phyloP scores from a whole-genome alignment of 2,797 vertebrate genomes.

The Mus minutoides region DNA sequence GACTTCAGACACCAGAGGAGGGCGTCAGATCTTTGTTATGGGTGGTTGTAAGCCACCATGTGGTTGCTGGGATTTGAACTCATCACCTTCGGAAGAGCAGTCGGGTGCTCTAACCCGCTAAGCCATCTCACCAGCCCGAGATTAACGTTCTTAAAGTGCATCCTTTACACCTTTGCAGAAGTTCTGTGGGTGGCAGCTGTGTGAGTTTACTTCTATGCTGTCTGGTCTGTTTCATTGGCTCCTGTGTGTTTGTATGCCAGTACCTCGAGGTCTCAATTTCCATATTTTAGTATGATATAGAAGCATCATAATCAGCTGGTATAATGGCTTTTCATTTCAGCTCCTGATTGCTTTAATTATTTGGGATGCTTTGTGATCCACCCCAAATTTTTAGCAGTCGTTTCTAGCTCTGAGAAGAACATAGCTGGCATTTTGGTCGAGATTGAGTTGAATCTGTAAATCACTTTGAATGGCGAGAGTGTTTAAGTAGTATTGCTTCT shows the following conservation, averaged over 20 bases:
- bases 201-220: neutral
- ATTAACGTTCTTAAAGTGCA: neutral
- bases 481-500: neutral
- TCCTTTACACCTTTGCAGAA: neutral
- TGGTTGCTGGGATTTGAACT: too few relatives aligned
- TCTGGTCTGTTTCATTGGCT: neutral
- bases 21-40: too few relatives aligned
- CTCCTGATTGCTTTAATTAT: neutral
- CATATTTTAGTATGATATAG: neutral
- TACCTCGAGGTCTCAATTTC: neutral
- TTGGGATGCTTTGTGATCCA: neutral
- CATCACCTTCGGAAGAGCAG: too few relatives aligned
- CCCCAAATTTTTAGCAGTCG: neutral
- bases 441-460: neutral
- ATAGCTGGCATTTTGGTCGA: neutral
- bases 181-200: neutral
- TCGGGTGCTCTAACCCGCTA: too few relatives aligned
- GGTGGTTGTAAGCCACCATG: too few relatives aligned
- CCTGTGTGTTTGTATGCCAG: neutral
- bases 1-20: too few relatives aligned
- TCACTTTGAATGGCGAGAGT: too few relatives aligned
- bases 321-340: neutral
- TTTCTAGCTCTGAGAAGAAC: neutral
- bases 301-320: neutral
- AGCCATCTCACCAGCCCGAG: too few relatives aligned